These are phyloP conservation scores for Lacerta viridis DNA, from an alignment of 2,797 vertebrate species.

Conservation along the genomic window DNA sequence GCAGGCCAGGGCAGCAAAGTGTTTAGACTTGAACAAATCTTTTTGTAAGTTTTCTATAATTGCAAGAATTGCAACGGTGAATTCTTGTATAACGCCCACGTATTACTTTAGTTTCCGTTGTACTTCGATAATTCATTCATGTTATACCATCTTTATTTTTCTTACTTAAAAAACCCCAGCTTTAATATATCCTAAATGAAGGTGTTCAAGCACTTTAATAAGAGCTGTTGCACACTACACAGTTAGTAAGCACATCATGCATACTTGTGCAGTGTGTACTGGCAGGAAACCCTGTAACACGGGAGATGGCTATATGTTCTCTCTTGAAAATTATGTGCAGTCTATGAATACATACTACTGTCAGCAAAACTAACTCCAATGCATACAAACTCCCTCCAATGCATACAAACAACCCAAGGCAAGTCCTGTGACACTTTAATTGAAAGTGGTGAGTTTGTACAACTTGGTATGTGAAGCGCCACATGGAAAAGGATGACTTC, in stretches of 20 bases:
- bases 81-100: not conserved
- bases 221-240: not conserved
- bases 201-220: not conserved
- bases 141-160: not conserved
- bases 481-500: not conserved
- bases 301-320: not conserved
- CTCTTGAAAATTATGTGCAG: not conserved
- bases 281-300: not conserved
- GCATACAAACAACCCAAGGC: not conserved
- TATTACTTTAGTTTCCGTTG: conserved; percentile 3
- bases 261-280: not conserved
- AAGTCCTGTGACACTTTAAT: not conserved
- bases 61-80: not conserved
- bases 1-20: too few species aligned
- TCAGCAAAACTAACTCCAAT: not conserved
- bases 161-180: not conserved
- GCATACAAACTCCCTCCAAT: not conserved
- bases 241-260: not conserved
- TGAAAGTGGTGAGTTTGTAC: not conserved
- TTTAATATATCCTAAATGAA: not conserved
- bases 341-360: not conserved
- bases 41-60: not conserved
- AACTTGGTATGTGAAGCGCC: not conserved
- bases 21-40: not conserved
- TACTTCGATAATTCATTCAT: not conserved